Conservation (phyloP, 1,140 invertebrate species). For the Oryzaephilus surinamensis region DNA sequence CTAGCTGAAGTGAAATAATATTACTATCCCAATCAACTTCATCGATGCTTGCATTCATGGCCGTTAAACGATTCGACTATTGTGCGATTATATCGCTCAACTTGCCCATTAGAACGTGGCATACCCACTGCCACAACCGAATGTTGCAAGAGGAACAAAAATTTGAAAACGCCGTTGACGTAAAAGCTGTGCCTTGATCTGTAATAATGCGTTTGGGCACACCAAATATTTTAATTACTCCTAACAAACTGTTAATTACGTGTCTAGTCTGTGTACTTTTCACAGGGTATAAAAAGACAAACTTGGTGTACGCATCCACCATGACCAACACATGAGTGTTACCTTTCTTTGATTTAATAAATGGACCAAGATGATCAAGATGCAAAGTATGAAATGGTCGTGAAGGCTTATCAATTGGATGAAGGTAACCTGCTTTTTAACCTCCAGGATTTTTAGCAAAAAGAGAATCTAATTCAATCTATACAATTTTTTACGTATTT, state of each 20-base stretch:
- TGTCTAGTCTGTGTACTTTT: neutral
- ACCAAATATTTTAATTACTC: constrained; percentile 2
- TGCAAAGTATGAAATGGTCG: constrained; percentile 17
- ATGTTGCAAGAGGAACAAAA: constrained; percentile 22
- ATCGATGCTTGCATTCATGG: constrained; percentile 7
- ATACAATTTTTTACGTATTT: constrained; percentile 13
- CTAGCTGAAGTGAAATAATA: constrained; percentile 22
- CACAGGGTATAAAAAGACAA: constrained; percentile 1
- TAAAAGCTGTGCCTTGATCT: constrained; percentile 2
- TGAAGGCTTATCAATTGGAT: constrained; percentile 11
- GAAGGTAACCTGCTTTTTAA: constrained; percentile 14
- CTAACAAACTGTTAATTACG: neutral
- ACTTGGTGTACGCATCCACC: constrained; percentile 32
- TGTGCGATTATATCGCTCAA: constrained; percentile 21
- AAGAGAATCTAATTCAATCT: constrained; percentile 10
- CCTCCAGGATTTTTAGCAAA: constrained; percentile 10
- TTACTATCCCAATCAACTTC: constrained; percentile 21
- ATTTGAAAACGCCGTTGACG: constrained; percentile 4
- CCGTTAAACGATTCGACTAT: constrained; percentile 21
- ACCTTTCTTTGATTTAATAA: constrained; percentile 12
- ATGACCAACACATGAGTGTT: constrained; percentile 29
- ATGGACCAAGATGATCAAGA: constrained; percentile 20
- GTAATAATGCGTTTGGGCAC: constrained; percentile 1
- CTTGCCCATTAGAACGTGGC: constrained; percentile 29
- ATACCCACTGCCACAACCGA: constrained; percentile 27